Evolutionary conservation across 2,113 vertebrate species (phyloP), one percentile per base, ranked within the genome.

Genomic region (Madoqua kirkii): DNA sequence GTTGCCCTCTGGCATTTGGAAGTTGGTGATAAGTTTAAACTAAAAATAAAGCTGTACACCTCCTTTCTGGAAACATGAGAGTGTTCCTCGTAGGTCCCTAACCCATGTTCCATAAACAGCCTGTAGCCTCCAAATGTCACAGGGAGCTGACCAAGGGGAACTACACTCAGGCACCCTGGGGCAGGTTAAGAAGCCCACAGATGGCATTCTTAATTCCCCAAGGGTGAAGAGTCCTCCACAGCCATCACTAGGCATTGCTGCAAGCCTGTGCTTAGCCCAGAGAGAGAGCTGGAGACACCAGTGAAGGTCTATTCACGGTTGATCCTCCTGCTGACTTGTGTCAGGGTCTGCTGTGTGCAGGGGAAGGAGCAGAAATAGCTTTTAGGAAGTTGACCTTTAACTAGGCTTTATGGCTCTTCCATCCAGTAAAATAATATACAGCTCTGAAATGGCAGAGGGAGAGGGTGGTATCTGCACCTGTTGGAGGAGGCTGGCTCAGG

Each of bases 21-120:
- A 93, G 71, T 76, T 96, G 60, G 64, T 95, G 33, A 96, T 93
- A 91, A 96, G 25, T 7, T 95, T 59, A 52, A 74, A 31, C 13
- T 45, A 92, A 97, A 96, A 98, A 87, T 97, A 98, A 98, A 96
- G 52, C 54, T 19, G 33, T 96, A 76, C 79, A 40, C n/a, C 59
- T 94, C 21, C 17, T 27, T 87, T 95, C 83, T 98, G 98, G 98
- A 98, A 98, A 99, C 98, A 98, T 92, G 87, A 98, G 97, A 31
- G 97, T 89, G 78, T 85, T 97, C 6, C 31, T 93, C 2, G 5
- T 78, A 95, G 91, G 45, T 60, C 74, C 29, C n/a, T 64, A 64
- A 54, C 74, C 82, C n/a, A 7, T 92, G 67, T 95, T 94, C 67
- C 55, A 87, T 93, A 94, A 96, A 92, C 55, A 88, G 89, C 55